Percentiles rank a stretch among this genome's conserved stretches.
These are phyloP conservation scores for Aphidius colemani DNA, from an alignment of 2,888 invertebrate species.

Conservation along the genomic window DNA sequence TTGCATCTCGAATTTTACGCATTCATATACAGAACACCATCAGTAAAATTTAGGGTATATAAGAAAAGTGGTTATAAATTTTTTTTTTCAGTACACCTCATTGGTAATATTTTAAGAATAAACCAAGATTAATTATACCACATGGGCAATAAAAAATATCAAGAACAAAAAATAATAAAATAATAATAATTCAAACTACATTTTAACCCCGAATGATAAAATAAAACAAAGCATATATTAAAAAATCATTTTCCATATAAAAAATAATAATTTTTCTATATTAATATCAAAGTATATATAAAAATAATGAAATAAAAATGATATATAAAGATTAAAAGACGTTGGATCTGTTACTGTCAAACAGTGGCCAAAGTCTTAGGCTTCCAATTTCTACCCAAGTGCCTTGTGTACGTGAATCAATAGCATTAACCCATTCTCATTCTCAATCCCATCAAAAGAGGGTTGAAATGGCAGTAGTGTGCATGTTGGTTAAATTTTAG, in stretches of 20 bases:
- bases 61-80: too few relatives aligned
- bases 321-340: conserved; percentile 22
- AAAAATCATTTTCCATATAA: not conserved
- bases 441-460: conserved; percentile 53
- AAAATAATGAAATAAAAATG: not conserved
- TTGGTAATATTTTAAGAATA: not conserved
- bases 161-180: not conserved
- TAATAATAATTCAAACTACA: not conserved
- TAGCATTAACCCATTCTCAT: conserved; percentile 59
- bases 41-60: too few relatives aligned
- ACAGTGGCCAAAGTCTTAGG: conserved; percentile 46
- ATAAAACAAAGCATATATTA: too few relatives aligned
- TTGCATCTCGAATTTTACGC: too few relatives aligned
- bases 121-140: conserved; percentile 3
- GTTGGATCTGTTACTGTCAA: conserved; percentile 58
- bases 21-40: too few relatives aligned
- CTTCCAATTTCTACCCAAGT: conserved; percentile 37
- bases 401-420: conserved; percentile 59
- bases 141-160: not conserved
- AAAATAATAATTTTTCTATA: not conserved
- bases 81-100: too few relatives aligned
- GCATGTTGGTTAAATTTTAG: conserved; percentile 34
- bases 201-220: too few relatives aligned
- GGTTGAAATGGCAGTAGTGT: conserved; percentile 31
- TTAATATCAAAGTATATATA: not conserved